A percentile compares a stretch with the other conserved stretches of the same genome.
These are phyloP conservation scores for Salvator merianae DNA, from an alignment of 2,113 vertebrate species.

Conservation along the genomic window DNA sequence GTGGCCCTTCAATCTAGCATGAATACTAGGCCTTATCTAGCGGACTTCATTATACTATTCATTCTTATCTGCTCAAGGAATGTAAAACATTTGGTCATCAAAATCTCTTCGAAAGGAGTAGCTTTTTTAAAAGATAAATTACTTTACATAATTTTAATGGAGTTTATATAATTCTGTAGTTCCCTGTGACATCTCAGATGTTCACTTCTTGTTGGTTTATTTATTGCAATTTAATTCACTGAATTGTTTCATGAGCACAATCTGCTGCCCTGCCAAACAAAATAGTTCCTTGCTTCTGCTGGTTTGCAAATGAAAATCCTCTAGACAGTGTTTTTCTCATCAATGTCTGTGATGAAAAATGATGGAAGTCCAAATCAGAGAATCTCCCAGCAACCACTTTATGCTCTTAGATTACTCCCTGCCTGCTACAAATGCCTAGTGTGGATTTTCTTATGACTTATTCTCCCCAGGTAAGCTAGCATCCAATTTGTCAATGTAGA, in stretches of 20 bases:
- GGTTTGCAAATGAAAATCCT: constrained; percentile 15
- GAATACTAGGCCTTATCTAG: too few relatives aligned
- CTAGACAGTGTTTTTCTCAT: constrained; percentile 11
- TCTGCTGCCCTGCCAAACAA: not conserved
- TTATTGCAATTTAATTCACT: constrained; percentile 22
- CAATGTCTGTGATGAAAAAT: constrained; percentile 24
- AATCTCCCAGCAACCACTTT: constrained; percentile 6
- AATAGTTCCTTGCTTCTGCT: not conserved
- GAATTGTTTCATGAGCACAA: constrained; percentile 1
- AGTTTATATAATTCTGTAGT: not conserved
- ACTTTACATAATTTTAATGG: too few relatives aligned
- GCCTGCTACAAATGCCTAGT: not conserved
- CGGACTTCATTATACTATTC: too few relatives aligned
- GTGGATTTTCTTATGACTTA: not conserved
- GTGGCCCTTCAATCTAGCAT: too few relatives aligned
- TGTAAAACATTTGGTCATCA: too few relatives aligned
- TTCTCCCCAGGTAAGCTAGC: not conserved
- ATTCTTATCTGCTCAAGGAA: too few relatives aligned
- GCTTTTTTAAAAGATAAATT: not conserved
- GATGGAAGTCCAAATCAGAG: constrained; percentile 13
- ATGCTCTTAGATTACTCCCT: not conserved
- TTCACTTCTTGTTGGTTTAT: constrained; percentile 11
- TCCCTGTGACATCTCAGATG: not conserved
- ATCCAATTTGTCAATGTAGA: constrained; percentile 10
- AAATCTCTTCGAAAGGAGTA: not conserved